Evolutionary conservation across 2,113 vertebrate species (phyloP).

Genomic region (Myodes glareolus): DNA sequence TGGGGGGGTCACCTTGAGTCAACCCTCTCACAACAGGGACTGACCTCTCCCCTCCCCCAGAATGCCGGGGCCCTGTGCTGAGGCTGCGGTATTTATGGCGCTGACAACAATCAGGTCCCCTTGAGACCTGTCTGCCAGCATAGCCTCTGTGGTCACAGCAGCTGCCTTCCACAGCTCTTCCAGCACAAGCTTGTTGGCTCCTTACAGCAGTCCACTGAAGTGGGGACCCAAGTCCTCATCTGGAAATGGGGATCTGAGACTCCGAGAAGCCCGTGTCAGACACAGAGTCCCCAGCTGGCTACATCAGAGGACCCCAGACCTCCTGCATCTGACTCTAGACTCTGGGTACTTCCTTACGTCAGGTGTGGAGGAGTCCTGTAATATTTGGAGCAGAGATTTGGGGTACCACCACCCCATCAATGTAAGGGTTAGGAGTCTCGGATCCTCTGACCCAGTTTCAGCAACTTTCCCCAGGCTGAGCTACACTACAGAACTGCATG

Average conservation of each 20-base stretch:
- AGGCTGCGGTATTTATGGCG: not conserved
- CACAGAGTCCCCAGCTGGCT: not conserved
- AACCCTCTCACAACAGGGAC: not conserved
- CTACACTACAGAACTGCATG: not conserved
- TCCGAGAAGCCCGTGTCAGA: not conserved
- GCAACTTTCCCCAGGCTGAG: not conserved
- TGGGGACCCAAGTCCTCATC: not conserved
- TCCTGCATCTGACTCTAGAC: not conserved
- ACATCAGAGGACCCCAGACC: not conserved
- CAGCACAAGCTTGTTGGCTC: rapidly evolving
- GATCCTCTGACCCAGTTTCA: not conserved
- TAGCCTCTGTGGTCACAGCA: not conserved
- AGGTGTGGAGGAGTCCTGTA: rapidly evolving
- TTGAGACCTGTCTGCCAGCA: not conserved
- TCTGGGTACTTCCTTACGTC: not conserved
- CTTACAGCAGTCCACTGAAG: rapidly evolving
- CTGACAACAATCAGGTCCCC: not conserved
- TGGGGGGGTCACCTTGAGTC: not conserved
- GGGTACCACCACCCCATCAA: not conserved
- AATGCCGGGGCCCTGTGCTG: not conserved
- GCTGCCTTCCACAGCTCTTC: rapidly evolving
- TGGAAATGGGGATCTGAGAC: not conserved
- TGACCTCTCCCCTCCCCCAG: rapidly evolving
- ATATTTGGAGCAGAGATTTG: not conserved
- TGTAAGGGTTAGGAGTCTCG: not conserved